These are phyloP conservation scores for Aspidoscelis tigris DNA, from an alignment of 2,113 vertebrate species.

Conservation along the genomic window DNA sequence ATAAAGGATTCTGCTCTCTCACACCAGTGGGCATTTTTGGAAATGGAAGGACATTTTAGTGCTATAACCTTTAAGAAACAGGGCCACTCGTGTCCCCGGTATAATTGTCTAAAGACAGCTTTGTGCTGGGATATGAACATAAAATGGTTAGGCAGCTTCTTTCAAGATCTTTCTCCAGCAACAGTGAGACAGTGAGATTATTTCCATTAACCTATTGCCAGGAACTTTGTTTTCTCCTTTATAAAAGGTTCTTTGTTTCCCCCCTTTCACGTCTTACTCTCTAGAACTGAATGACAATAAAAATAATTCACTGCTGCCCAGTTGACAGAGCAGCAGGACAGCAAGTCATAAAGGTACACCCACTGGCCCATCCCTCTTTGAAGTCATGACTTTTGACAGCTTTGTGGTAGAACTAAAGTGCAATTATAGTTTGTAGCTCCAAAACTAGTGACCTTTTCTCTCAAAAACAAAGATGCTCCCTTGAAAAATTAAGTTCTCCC, in stretches of 20 bases:
- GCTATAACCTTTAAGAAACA: neutral
- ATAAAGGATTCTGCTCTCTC: fast-evolving
- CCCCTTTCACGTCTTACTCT: neutral
- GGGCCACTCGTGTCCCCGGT: neutral
- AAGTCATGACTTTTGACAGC: neutral
- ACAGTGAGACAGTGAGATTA: fast-evolving
- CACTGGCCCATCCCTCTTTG: neutral
- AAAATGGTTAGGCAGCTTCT: neutral
- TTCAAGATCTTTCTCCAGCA: neutral
- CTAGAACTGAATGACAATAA: neutral
- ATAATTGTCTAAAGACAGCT: neutral
- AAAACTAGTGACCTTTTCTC: neutral
- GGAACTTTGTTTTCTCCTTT: fast-evolving
- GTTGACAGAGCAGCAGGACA: neutral
- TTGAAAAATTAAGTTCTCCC: neutral
- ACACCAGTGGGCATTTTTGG: neutral
- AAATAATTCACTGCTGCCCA: neutral
- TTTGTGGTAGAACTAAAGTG: neutral
- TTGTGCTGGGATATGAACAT: neutral
- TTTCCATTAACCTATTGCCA: neutral
- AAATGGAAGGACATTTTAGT: neutral
- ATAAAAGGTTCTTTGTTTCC: neutral
- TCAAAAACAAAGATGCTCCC: neutral
- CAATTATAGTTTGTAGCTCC: fast-evolving
- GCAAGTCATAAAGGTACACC: neutral